These are phyloP conservation scores for Mycogona germanica DNA, from an alignment of 2,888 invertebrate species.

Conservation along the genomic window DNA sequence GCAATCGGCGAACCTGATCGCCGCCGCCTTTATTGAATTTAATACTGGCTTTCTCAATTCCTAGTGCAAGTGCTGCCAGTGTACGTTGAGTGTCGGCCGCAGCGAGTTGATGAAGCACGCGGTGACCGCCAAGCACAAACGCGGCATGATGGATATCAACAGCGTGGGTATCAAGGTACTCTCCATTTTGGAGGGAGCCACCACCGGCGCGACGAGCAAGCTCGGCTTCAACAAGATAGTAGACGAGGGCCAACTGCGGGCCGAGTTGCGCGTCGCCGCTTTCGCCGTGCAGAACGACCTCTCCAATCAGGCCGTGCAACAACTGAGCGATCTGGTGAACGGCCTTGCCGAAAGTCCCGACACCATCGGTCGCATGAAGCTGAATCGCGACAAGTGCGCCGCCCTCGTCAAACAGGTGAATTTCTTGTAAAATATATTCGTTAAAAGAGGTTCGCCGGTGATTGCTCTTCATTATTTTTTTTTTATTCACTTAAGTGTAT, in stretches of 20 bases:
- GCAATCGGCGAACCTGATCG: no score
- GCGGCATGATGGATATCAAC: conserved; percentile 3
- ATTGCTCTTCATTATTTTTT: no score
- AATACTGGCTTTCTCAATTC: no score
- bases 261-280: conserved; percentile 11
- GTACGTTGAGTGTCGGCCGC: conserved; percentile 16
- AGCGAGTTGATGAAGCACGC: conserved; percentile 18
- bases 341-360: conserved; percentile 2
- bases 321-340: conserved; percentile 7
- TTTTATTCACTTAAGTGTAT: no score
- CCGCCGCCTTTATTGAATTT: no score
- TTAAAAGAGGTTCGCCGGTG: no score
- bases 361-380: background rate
- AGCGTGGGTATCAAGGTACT: background rate
- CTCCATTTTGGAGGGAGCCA: background rate
- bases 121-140: conserved; percentile 18
- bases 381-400: conserved; percentile 1
- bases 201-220: background rate
- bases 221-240: background rate
- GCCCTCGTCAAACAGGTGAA: conserved; percentile 6
- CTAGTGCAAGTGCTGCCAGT: conserved; percentile 18
- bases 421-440: no score
- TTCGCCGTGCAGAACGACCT: conserved; percentile 13
- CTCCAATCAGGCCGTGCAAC: conserved; percentile 6
- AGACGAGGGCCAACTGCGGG: conserved; percentile 8